Evolutionary conservation across 1,140 invertebrate species (phyloP).

Genomic region (Episyrphus balteatus): DNA sequence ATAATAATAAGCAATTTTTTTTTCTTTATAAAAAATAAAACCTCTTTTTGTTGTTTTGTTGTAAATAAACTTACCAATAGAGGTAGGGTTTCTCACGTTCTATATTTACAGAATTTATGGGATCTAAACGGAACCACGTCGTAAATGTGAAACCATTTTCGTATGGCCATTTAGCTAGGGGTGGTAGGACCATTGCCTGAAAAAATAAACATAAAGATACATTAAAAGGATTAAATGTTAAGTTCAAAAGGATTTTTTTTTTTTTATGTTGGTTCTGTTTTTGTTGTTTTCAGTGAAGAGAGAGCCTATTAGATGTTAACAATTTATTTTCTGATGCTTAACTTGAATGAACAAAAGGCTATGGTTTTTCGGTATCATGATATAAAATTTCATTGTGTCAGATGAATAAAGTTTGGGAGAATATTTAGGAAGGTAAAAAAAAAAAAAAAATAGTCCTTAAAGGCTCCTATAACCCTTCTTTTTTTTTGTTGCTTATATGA

Average conservation of each 20-base stretch:
- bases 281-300: too few relatives aligned
- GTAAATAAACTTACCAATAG: slow-evolving; percentile 67
- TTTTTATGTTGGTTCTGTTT: too few relatives aligned
- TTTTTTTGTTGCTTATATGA: too few relatives aligned
- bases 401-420: too few relatives aligned
- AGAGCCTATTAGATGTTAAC: too few relatives aligned
- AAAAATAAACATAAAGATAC: slow-evolving; percentile 14
- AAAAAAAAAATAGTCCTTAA: too few relatives aligned
- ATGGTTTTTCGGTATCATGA: too few relatives aligned
- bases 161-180: slow-evolving; percentile 93
- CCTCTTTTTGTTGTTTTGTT: background rate
- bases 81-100: slow-evolving; percentile 97
- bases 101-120: slow-evolving; percentile 96
- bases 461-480: too few relatives aligned
- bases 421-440: too few relatives aligned
- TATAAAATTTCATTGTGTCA: too few relatives aligned
- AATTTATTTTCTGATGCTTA: too few relatives aligned
- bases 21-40: background rate
- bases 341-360: too few relatives aligned
- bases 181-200: slow-evolving; percentile 91
- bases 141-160: slow-evolving; percentile 99
- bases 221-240: slow-evolving; percentile 5
- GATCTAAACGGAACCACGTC: slow-evolving; percentile 97
- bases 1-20: background rate
- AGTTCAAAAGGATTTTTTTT: slow-evolving; percentile 3